Conservation (phyloP, 2,888 invertebrate species). For the Mesoligia furuncula region DNA sequence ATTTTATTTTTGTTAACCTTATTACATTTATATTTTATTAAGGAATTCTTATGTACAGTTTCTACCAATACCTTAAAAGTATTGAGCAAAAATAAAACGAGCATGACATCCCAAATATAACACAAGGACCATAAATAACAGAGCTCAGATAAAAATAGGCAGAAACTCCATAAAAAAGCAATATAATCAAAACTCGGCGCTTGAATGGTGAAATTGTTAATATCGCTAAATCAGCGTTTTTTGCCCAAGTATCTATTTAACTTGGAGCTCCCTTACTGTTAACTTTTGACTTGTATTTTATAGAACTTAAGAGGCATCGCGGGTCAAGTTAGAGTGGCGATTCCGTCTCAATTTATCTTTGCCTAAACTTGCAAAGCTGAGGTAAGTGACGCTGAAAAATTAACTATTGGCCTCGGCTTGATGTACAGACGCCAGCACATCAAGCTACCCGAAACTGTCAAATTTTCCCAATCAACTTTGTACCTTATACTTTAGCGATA, state of each 20-base stretch:
- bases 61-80: not conserved
- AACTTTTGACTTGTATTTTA: slow-evolving; percentile 40
- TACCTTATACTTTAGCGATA: too few relatives aligned
- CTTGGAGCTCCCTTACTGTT: slow-evolving; percentile 56
- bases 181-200: slow-evolving; percentile 69
- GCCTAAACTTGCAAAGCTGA: slow-evolving; percentile 65
- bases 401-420: slow-evolving; percentile 60
- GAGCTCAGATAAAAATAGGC: slow-evolving; percentile 40
- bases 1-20: not conserved
- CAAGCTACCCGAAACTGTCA: too few relatives aligned
- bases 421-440: slow-evolving; percentile 7
- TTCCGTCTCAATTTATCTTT: slow-evolving; percentile 71
- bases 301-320: slow-evolving; percentile 48
- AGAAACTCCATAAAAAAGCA: slow-evolving; percentile 54
- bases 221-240: slow-evolving; percentile 72
- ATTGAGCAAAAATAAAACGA: not conserved
- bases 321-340: slow-evolving; percentile 61
- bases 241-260: slow-evolving; percentile 58
- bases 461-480: too few relatives aligned
- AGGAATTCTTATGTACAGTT: not conserved
- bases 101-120: slow-evolving; percentile 22
- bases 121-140: slow-evolving; percentile 34
- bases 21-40: not conserved
- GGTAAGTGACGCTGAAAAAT: slow-evolving; percentile 73
- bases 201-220: slow-evolving; percentile 70